Evolutionary conservation across 2,797 vertebrate genomes (phyloP).

Genomic region (Poecile montanus): DNA sequence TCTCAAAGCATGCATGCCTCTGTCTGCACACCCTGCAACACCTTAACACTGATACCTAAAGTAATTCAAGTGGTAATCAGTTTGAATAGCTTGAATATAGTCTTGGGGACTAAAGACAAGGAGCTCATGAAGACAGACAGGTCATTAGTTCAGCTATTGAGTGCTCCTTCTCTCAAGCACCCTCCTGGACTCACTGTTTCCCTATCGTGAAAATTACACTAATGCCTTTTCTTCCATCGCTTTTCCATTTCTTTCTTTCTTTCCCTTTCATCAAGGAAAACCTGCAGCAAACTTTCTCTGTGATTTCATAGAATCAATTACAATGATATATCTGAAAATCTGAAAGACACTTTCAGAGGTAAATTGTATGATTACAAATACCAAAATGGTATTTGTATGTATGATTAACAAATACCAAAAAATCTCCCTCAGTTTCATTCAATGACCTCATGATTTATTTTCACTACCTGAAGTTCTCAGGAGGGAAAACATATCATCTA

Average conservation of each 20-base stretch:
- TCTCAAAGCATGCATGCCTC: background rate
- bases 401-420: background rate
- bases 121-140: background rate
- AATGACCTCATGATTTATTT: background rate
- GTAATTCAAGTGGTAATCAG: background rate
- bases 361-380: background rate
- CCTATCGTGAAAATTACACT: background rate
- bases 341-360: background rate
- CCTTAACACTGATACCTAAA: background rate
- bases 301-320: background rate
- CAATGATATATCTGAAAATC: background rate
- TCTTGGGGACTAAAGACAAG: background rate
- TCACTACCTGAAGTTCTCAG: background rate
- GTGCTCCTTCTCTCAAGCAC: background rate
- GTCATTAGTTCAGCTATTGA: background rate
- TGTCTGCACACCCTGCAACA: background rate
- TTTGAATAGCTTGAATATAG: background rate
- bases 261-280: background rate
- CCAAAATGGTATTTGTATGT: background rate
- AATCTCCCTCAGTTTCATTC: background rate
- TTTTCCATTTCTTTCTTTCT: background rate
- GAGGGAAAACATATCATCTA: background rate
- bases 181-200: background rate
- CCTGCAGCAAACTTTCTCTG: background rate
- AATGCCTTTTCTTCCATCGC: background rate